phyloP scores from a whole-genome alignment of 2,888 invertebrate species.

The Eumacrocentrus americanus region DNA sequence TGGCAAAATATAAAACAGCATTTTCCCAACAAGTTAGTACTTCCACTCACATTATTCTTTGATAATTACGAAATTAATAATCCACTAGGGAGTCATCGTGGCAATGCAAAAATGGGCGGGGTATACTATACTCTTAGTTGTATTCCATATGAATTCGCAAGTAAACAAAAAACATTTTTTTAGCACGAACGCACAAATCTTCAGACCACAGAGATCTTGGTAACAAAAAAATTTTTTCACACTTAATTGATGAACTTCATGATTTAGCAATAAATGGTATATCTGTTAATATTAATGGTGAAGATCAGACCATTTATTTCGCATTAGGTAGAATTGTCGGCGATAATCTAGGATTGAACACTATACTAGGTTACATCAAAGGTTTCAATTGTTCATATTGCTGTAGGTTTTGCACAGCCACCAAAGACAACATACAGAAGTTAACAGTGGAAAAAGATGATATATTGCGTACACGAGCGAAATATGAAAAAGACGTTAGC shows the following conservation, averaged over 20 bases:
- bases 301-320: slow-evolving; percentile 34
- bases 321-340: slow-evolving; percentile 34
- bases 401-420: slow-evolving; percentile 43
- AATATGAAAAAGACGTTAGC: slow-evolving; percentile 34
- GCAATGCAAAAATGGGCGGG: slow-evolving; percentile 33
- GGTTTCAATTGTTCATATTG: slow-evolving; percentile 38
- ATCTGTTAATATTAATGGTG: slow-evolving; percentile 26
- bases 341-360: slow-evolving; percentile 41
- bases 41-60: slow-evolving; percentile 34
- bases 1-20: slow-evolving; percentile 29
- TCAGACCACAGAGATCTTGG: slow-evolving; percentile 40
- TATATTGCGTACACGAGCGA: slow-evolving; percentile 33
- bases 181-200: slow-evolving; percentile 40
- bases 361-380: slow-evolving; percentile 35
- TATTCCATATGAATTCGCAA: slow-evolving; percentile 33
- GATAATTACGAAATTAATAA: slow-evolving; percentile 38
- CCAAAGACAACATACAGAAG: slow-evolving; percentile 30
- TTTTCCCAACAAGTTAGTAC: slow-evolving; percentile 25
- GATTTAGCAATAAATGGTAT: slow-evolving; percentile 40
- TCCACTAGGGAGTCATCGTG: slow-evolving; percentile 31
- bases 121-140: slow-evolving; percentile 35
- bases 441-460: slow-evolving; percentile 30
- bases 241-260: slow-evolving; percentile 39
- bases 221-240: slow-evolving; percentile 40
- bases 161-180: slow-evolving; percentile 39